These are phyloP conservation scores for Cyprinodon tularosa DNA, from an alignment of 2,113 vertebrate genomes.

Conservation along the genomic window DNA sequence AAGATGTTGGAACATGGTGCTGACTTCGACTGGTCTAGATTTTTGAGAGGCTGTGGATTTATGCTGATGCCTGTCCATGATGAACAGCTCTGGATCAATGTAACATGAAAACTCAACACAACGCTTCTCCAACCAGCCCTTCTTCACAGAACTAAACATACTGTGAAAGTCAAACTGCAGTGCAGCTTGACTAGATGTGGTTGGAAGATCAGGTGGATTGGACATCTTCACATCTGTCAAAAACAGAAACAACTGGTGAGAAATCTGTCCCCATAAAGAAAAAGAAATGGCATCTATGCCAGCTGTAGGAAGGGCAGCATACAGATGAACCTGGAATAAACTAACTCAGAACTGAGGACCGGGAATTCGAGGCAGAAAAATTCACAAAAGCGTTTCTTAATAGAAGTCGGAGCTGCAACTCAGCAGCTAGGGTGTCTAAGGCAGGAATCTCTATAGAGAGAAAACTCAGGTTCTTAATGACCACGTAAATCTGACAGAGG, in stretches of 20 bases:
- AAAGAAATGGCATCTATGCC: too few relatives aligned
- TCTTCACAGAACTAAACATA: background rate
- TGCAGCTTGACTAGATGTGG: background rate
- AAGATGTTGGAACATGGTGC: background rate
- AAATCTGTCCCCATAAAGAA: background rate
- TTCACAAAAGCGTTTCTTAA: too few relatives aligned
- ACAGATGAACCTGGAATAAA: too few relatives aligned
- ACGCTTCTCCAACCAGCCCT: background rate
- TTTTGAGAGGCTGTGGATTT: background rate
- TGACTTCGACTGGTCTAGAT: background rate
- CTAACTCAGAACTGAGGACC: too few relatives aligned
- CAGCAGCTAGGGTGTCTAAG: too few relatives aligned
- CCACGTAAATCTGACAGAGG: too few relatives aligned
- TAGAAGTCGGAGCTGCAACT: too few relatives aligned
- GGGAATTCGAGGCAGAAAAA: too few relatives aligned
- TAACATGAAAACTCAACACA: background rate
- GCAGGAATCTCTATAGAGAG: too few relatives aligned
- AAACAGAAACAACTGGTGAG: background rate
- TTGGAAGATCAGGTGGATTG: background rate
- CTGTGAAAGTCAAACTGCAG: background rate
- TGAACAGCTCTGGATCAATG: background rate
- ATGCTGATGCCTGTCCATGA: background rate
- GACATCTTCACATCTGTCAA: background rate
- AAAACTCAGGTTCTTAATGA: too few relatives aligned
- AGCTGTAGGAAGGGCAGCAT: too few relatives aligned